These are phyloP conservation scores for Leucoptera coffeella DNA, from an alignment of 2,888 invertebrate genomes.

Conservation along the genomic window DNA sequence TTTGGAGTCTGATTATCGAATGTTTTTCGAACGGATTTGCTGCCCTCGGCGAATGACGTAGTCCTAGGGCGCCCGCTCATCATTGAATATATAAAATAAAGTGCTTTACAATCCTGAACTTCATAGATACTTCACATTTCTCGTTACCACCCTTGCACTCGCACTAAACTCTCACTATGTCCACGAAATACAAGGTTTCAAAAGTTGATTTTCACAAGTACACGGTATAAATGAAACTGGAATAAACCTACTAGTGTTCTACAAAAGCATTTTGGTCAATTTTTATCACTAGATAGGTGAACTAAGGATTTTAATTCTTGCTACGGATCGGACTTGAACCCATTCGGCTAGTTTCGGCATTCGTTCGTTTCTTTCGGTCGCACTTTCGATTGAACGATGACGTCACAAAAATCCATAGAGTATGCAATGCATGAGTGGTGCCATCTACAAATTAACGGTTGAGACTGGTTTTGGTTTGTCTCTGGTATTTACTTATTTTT, in stretches of 20 bases:
- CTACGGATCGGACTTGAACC: conserved; percentile 57
- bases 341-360: conserved; percentile 60
- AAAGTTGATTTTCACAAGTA: conserved; percentile 39
- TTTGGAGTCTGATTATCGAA: conserved; percentile 70
- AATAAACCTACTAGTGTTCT: conserved; percentile 29
- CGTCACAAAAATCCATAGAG: conserved; percentile 15
- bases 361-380: conserved; percentile 49
- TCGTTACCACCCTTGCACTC: conserved; percentile 63
- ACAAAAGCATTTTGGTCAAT: conserved; percentile 51
- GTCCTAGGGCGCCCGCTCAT: conserved; percentile 95
- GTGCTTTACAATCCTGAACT: conserved; percentile 55
- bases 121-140: conserved; percentile 69
- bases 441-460: no score
- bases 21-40: conserved; percentile 63
- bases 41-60: conserved; percentile 95
- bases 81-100: conserved; percentile 54
- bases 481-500: no score
- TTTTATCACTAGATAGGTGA: conserved; percentile 53
- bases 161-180: conserved; percentile 48
- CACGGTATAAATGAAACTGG: conserved; percentile 35
- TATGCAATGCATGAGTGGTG: conserved; percentile 6
- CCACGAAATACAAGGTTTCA: conserved; percentile 30
- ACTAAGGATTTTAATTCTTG: conserved; percentile 58
- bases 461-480: no score
- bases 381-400: conserved; percentile 45